Percentiles rank a stretch among this genome's conserved stretches.
phyloP scores from a whole-genome alignment of 2,113 vertebrate genomes.

The Vulpes ferrilata region DNA sequence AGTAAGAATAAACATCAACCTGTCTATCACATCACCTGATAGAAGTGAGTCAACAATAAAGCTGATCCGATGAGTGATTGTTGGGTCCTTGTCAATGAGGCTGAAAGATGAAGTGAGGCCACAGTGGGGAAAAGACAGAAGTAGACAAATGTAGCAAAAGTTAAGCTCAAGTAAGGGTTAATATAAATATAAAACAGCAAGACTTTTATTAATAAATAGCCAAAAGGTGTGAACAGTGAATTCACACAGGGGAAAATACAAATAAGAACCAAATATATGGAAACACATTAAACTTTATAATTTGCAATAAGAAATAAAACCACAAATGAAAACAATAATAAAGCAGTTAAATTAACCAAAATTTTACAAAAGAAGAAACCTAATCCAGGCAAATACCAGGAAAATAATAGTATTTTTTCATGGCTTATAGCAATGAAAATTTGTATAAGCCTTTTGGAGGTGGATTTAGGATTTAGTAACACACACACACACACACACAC shows the following conservation, averaged over 20 bases:
- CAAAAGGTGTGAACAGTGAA: background rate
- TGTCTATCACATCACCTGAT: background rate
- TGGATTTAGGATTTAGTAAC: background rate
- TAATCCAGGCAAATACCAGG: background rate
- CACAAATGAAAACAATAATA: background rate
- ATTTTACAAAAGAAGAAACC: background rate
- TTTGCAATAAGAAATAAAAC: background rate
- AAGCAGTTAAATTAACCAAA: background rate
- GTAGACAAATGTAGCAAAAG: background rate
- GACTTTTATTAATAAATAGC: background rate
- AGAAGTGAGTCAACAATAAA: background rate
- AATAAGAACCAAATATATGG: conserved; percentile 19
- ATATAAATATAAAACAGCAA: background rate
- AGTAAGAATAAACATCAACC: background rate
- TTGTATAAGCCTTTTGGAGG: background rate
- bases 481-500: no score
- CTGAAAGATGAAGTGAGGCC: background rate
- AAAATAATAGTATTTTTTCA: background rate
- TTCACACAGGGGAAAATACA: background rate
- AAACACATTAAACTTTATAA: conserved; percentile 3
- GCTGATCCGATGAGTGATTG: background rate
- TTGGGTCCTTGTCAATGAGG: accelerated
- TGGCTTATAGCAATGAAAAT: background rate
- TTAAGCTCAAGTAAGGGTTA: background rate
- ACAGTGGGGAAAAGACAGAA: background rate